These are phyloP conservation scores for Aleiodes alternator DNA, from an alignment of 2,888 invertebrate species.

Conservation along the genomic window DNA sequence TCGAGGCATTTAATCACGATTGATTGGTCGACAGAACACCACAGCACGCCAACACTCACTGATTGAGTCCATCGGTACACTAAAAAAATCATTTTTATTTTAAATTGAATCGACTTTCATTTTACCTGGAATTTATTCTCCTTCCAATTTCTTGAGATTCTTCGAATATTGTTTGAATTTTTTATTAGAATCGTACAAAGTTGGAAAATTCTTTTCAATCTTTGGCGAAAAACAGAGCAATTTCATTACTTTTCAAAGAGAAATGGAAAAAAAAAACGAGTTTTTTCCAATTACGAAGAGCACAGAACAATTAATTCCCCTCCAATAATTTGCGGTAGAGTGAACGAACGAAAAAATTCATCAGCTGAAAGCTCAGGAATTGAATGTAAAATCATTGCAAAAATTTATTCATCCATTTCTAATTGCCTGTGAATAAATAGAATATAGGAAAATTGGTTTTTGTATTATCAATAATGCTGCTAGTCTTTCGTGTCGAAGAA, in stretches of 20 bases:
- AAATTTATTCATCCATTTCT: too few relatives aligned
- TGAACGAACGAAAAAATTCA: too few relatives aligned
- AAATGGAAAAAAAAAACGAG: too few relatives aligned
- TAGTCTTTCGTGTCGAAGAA: too few relatives aligned
- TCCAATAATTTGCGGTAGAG: background rate
- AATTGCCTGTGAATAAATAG: too few relatives aligned
- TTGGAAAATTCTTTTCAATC: background rate
- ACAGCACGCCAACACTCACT: conserved; percentile 26
- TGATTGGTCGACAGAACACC: conserved; percentile 39
- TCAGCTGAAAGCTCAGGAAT: too few relatives aligned
- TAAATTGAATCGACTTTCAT: background rate
- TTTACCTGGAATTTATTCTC: background rate
- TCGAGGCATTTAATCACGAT: conserved; percentile 37
- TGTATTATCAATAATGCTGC: too few relatives aligned
- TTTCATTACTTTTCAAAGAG: too few relatives aligned
- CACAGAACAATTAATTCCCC: background rate
- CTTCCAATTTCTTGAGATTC: background rate
- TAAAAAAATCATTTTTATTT: background rate
- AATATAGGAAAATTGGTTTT: too few relatives aligned
- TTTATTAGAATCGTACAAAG: background rate
- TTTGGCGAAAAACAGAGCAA: background rate
- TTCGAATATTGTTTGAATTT: background rate
- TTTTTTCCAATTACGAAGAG: background rate
- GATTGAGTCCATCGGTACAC: conserved; percentile 20
- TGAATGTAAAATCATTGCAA: too few relatives aligned